Conservation (phyloP, 2,888 invertebrate species). For the Habrosyne pyritoides region DNA sequence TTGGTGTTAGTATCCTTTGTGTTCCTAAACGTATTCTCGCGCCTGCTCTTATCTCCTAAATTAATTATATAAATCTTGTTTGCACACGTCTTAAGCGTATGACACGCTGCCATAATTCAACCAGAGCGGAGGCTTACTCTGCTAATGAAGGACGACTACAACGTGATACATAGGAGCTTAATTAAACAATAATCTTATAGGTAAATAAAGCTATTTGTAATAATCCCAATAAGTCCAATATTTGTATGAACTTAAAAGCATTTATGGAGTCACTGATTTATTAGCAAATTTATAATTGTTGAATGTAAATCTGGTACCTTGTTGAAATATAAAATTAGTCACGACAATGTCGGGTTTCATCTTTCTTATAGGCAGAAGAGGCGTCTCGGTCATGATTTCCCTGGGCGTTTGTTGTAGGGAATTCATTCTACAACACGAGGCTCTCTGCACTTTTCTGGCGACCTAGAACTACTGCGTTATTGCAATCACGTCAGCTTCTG, state of each 20-base stretch:
- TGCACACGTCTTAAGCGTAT: constrained; percentile 82
- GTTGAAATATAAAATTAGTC: constrained; percentile 23
- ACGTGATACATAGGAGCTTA: constrained; percentile 36
- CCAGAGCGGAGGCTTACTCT: constrained; percentile 71
- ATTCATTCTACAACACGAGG: constrained; percentile 48
- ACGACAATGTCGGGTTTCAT: constrained; percentile 34
- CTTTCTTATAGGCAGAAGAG: constrained; percentile 28
- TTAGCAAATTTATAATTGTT: neutral
- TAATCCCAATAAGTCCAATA: too few relatives aligned
- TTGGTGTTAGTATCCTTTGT: constrained; percentile 63
- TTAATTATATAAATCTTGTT: constrained; percentile 84
- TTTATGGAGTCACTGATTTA: too few relatives aligned
- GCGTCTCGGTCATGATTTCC: constrained; percentile 15
- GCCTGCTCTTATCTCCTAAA: constrained; percentile 80
- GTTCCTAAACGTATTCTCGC: constrained; percentile 65
- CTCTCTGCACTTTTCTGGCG: constrained; percentile 29
- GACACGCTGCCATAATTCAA: constrained; percentile 79
- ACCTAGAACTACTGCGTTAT: constrained; percentile 39
- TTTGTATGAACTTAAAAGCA: too few relatives aligned
- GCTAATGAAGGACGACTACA: constrained; percentile 76
- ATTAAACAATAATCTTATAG: constrained; percentile 17
- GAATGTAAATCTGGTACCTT: constrained; percentile 18
- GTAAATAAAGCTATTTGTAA: neutral
- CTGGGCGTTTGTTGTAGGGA: constrained; percentile 59
- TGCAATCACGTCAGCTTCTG: constrained; percentile 41